These are phyloP conservation scores for Todiramphus saurophagus DNA, from an alignment of 2,113 vertebrate genomes.

Conservation along the genomic window DNA sequence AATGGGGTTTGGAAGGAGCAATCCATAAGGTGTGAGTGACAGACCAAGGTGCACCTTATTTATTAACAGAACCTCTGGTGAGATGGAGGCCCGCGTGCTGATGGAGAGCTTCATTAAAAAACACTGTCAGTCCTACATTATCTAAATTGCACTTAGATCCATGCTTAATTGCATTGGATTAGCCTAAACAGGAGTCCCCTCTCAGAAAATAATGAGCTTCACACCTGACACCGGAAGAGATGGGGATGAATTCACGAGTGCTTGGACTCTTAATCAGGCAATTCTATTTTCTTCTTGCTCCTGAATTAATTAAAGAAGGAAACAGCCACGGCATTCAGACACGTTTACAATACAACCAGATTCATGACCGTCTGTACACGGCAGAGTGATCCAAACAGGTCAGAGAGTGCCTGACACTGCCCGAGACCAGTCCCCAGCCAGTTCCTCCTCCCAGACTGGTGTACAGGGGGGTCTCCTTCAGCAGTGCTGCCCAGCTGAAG, in stretches of 20 bases:
- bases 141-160: conserved; percentile 21
- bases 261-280: background rate
- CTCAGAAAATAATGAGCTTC: conserved; percentile 32
- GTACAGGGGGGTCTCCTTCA: background rate
- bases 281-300: background rate
- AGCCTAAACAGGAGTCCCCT: background rate
- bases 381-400: background rate
- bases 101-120: conserved; percentile 18
- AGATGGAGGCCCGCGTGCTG: background rate
- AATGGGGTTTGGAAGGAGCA: background rate
- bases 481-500: background rate
- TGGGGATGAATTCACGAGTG: background rate
- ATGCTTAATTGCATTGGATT: background rate
- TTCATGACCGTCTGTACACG: background rate
- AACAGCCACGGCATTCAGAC: background rate
- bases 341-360: background rate
- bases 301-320: background rate
- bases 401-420: background rate
- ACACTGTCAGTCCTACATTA: conserved; percentile 2
- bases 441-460: too few relatives aligned
- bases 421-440: background rate
- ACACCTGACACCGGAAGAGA: background rate
- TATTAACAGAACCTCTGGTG: background rate
- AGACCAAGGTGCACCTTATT: background rate
- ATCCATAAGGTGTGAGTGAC: background rate